Evolutionary conservation across 2,797 vertebrate genomes (phyloP), one percentile per base, ranked within the genome.

Genomic region (Sylvilagus floridanus): DNA sequence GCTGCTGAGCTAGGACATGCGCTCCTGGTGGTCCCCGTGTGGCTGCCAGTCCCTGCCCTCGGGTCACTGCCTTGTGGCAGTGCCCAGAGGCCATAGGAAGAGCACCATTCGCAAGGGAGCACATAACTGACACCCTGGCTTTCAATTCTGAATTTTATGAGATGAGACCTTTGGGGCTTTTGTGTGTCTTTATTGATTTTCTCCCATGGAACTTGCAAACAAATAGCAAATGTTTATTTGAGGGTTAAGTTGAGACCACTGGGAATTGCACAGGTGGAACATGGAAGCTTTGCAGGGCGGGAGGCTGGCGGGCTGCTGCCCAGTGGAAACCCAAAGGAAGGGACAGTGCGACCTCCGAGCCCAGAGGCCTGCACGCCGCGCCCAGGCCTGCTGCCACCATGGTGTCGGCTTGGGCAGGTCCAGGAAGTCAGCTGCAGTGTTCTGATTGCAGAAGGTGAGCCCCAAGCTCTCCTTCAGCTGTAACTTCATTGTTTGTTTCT

Each of bases 111-210:
- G 19, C 88, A 79, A 94, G 35, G 75, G 66, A 88, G 87, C 92
- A 82, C 79, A 77, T 84, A 86, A 95, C 42, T 94, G 73, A 96
- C 21, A 68, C 75, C 90, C 90, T 81, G 76, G 60, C 78, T 93
- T 94, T 92, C 75, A 37, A 10, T 35, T 97, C 90, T 84, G 71
- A 92, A 90, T 86, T 90, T 95, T 37, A 77, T 79, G 69, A 73
- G 63, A 90, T 81, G 77, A 86, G 76, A 50, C 82, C 88, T 83
- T 91, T 66, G 72, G 69, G 62, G 62, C 28, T 90, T 17, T 96
- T 73, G 32, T 69, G 37, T 95, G 47, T 94, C 83, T 93, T 89
- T 78, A 88, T 69, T 95, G 95, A 89, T 91, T 94, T 84, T 90
- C 84, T 79, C 65, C 35, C 47, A 60, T 69, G n/a, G 66, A 96